Evolutionary conservation across 2,888 invertebrate species (phyloP).

Genomic region (Acanthoscelides obtectus): DNA sequence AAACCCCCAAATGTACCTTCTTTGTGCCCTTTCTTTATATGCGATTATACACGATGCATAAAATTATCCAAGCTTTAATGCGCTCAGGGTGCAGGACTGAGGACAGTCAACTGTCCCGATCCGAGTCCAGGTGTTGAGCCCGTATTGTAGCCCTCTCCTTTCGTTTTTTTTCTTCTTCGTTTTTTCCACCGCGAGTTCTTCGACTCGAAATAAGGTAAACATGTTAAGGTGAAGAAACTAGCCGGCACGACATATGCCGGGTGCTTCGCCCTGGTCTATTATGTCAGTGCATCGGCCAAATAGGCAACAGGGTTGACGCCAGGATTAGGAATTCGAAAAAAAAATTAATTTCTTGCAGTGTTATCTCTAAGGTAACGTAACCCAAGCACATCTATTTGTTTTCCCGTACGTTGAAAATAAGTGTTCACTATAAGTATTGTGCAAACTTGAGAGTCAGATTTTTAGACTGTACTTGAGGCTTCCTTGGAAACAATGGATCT

Average conservation of each 20-base stretch:
- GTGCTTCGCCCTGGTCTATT: not conserved
- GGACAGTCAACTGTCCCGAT: not conserved
- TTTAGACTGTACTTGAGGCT: too few species aligned
- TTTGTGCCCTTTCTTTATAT: not conserved
- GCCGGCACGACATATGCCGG: not conserved
- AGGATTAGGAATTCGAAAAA: too few species aligned
- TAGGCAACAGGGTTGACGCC: not conserved
- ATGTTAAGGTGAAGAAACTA: not conserved
- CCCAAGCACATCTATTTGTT: too few species aligned
- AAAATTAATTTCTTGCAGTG: too few species aligned
- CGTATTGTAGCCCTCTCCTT: not conserved
- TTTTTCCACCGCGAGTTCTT: not conserved
- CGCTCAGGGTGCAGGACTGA: not conserved
- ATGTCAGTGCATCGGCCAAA: not conserved
- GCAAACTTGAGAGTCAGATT: too few species aligned
- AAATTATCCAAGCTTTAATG: not conserved
- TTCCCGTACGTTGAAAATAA: too few species aligned
- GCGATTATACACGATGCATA: not conserved
- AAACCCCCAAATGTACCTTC: not conserved
- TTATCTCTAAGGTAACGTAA: too few species aligned
- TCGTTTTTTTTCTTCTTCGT: not conserved
- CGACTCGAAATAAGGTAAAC: not conserved
- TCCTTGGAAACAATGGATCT: too few species aligned
- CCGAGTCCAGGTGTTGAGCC: not conserved
- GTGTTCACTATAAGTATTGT: too few species aligned